Base-by-base conservation (phyloP, 2,797 vertebrate species). In the Phrynocephalus guinanensis region DNA sequence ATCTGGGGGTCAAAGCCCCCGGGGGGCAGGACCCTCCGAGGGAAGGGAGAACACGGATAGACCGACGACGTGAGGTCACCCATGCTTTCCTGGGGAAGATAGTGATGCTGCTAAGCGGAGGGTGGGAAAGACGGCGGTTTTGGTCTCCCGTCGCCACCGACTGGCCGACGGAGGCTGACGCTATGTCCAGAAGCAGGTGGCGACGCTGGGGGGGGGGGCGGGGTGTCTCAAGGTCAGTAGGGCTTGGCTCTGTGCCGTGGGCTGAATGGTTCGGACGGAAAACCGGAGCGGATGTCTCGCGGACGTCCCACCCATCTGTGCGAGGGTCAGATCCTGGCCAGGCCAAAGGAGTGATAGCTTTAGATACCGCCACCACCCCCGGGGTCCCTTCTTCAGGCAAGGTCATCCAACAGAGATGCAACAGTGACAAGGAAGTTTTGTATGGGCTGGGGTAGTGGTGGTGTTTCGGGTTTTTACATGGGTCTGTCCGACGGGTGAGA, bases 1-100 rank as follows among this genome's bases (percentile, higher is more conserved):
- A 28, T 70, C 8, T 70, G 79, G 79, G 28, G 79, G 22, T 66
- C 24, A 56, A 56, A 56, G 79, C 33, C 38, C 38, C 38, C 30
- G 75, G 70, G 33, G 87, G 83, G 87, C 87, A 75, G 83, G 87
- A n/a, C 82, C 83, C 83, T 85, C 87, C 13, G 1, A 24, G 5
- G 18, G 52, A 9, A 30, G n/a, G 0, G 1, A 38, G 18, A 26
- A 26, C 3, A 7, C 0, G 20, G 9, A 13, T 13, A 15, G 52
- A 13, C 13, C 11, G 9, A 9, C 13, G 52, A 56, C 6, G 11
- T 13, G 15, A 1, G 38, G 11, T 56, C 15, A 63, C 30, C 2
- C 10, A 78, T 9, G 8, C 1, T 13, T 80, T 52, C 24, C 28
- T 80, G 63, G 67, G 22, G 22, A 33, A n/a, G 22, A 66, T 44